phyloP scores from a whole-genome alignment of 2,888 invertebrate species.

The Rhagonycha lutea region DNA sequence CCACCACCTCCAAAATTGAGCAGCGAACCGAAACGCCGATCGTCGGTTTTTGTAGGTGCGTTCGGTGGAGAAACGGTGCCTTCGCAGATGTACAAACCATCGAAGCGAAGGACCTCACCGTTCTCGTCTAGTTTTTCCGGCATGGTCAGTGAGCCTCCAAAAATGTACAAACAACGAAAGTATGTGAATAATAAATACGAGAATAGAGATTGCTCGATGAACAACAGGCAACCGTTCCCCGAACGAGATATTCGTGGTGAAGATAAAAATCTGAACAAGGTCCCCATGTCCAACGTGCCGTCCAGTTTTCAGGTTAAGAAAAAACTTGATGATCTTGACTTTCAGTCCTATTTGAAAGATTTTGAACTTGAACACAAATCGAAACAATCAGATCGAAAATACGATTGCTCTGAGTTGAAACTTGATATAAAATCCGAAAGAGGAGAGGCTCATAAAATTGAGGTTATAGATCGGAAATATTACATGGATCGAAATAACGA shows the following conservation, averaged over 20 bases:
- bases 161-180: neutral
- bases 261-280: neutral
- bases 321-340: neutral
- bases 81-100: neutral
- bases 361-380: neutral
- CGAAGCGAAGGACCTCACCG: neutral
- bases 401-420: constrained; percentile 1
- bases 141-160: neutral
- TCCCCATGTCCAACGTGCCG: neutral
- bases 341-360: neutral
- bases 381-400: constrained; percentile 1
- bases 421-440: constrained; percentile 5
- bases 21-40: constrained; percentile 3
- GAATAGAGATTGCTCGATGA: neutral
- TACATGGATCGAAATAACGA: constrained; percentile 2
- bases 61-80: neutral
- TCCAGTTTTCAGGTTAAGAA: neutral
- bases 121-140: neutral
- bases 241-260: neutral
- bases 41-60: neutral
- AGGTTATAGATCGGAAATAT: constrained; percentile 19
- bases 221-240: neutral
- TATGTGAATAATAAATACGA: neutral
- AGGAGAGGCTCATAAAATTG: constrained; percentile 9
- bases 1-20: constrained; percentile 12